Evolutionary conservation across 2,888 invertebrate genomes (phyloP), one percentile per base, ranked within the genome.

Genomic region (Charanyca ferruginea): DNA sequence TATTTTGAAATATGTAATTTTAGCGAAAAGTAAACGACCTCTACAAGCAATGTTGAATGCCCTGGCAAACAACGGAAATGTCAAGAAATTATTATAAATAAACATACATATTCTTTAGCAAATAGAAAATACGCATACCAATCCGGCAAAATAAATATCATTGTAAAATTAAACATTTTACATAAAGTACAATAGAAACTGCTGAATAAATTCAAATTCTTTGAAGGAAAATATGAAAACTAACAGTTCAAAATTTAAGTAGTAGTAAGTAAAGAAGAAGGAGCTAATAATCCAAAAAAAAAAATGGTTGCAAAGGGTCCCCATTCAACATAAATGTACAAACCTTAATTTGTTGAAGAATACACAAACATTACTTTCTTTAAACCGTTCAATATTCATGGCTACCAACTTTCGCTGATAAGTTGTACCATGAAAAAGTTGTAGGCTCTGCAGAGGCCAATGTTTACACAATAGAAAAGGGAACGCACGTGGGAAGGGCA

Each of bases 401-500:
- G 32, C 25, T 58, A 47, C 61, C n/a, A 62, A 77, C 76, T 77
- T 77, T 77, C 78, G 53, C 77, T 77, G 47, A 64, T 61, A 70
- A 44, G 41, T 62, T 65, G 51, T 32, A 63, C 60, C 53, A 66
- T 63, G 60, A 70, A 74, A 54, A 74, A 54, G 62, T 44, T 38
- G 41, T 60, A 60, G 53, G 48, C 47, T 54, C 47, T 51, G 41
- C 32, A 53, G 45, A 55, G 61, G 55, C 58, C 45, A 58, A 48
- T 71, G 58, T 75, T 75, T 70, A 84, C 76, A 84, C 79, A 83
- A 73, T 70, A 64, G 66, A 79, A 88, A 87, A 87, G 85, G 85
- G 86, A 80, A 83, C 84, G 74, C 74, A 85, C 84, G 89, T 92
- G 92, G 87, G 91, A 92, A 91, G 84, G 69, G 85, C 86, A 91